phyloP scores from a whole-genome alignment of 2,797 vertebrate species.

The Mormyrops boulengeri region DNA sequence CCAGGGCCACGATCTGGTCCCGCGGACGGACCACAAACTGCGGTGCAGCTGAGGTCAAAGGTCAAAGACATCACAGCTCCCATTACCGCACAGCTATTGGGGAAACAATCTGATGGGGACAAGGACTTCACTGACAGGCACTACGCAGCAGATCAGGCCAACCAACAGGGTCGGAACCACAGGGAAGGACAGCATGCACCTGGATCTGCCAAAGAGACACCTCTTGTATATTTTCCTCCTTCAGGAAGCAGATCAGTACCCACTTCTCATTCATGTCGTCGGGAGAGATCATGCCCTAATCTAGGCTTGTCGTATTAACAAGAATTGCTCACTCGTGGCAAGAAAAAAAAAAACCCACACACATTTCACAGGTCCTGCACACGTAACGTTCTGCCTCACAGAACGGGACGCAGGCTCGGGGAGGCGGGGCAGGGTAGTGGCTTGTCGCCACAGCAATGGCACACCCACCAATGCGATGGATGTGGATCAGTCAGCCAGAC shows the following conservation, averaged over 20 bases:
- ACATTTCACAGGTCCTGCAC: not conserved
- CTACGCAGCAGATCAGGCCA: conserved; percentile 44
- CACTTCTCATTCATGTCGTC: not conserved
- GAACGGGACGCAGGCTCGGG: not conserved
- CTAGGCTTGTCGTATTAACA: not conserved
- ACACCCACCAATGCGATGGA: not conserved
- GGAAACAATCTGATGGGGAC: conserved; percentile 18
- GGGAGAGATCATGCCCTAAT: not conserved
- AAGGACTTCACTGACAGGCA: conserved; percentile 21
- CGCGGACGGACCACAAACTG: conserved; percentile 90
- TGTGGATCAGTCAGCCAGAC: not conserved
- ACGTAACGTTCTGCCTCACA: not conserved
- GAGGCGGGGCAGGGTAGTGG: not conserved
- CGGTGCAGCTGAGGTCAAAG: conserved; percentile 76
- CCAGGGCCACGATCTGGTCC: conserved; percentile 72
- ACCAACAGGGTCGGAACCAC: conserved; percentile 25
- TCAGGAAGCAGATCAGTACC: not conserved
- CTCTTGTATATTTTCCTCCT: not conserved
- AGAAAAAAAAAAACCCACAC: not conserved
- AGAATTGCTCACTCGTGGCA: not conserved
- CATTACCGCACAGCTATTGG: conserved; percentile 11
- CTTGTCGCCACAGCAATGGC: not conserved
- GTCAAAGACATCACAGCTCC: conserved; percentile 36
- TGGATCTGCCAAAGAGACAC: conserved; percentile 30
- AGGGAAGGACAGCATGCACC: conserved; percentile 43